A percentile compares a stretch with the other conserved stretches of the same genome.
These are phyloP conservation scores for Gibbula magus DNA, from an alignment of 2,888 invertebrate genomes.

Conservation along the genomic window DNA sequence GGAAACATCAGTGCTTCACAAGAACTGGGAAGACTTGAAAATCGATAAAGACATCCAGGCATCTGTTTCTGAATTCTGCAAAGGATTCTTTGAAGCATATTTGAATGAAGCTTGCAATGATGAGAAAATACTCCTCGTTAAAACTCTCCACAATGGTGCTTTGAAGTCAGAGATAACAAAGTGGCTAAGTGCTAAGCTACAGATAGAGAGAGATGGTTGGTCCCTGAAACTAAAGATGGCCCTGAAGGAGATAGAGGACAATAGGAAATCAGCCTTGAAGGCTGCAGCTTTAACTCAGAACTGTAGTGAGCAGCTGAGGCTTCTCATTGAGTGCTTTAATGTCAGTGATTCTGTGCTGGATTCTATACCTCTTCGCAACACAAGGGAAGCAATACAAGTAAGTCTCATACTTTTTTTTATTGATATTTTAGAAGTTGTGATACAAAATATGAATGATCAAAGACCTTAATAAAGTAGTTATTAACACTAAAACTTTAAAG, in stretches of 20 bases:
- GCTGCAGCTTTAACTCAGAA: conserved; percentile 49
- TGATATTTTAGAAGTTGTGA: no score
- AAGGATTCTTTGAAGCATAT: conserved; percentile 36
- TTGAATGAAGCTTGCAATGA: conserved; percentile 10
- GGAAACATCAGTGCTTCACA: neutral
- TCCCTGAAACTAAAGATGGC: conserved; percentile 63
- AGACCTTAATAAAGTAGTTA: no score
- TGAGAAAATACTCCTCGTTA: conserved; percentile 38
- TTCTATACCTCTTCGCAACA: neutral
- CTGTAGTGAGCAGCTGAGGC: conserved; percentile 47
- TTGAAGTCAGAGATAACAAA: conserved; percentile 48
- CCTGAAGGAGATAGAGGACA: conserved; percentile 65
- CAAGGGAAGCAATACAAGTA: neutral
- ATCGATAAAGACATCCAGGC: conserved; percentile 59
- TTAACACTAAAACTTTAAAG: no score
- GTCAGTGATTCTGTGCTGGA: conserved; percentile 45
- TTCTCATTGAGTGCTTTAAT: conserved; percentile 52
- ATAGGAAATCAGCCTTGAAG: conserved; percentile 57
- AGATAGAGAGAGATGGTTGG: conserved; percentile 67
- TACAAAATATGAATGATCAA: no score
- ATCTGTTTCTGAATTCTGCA: conserved; percentile 55
- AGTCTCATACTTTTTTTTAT: neutral
- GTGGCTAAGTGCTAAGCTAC: conserved; percentile 65
- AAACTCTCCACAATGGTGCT: conserved; percentile 54
- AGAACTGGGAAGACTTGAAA: conserved; percentile 14